Evolutionary conservation across 1,140 invertebrate genomes (phyloP), one percentile per base, ranked within the genome.

Genomic region (Scaptomyza hsui): DNA sequence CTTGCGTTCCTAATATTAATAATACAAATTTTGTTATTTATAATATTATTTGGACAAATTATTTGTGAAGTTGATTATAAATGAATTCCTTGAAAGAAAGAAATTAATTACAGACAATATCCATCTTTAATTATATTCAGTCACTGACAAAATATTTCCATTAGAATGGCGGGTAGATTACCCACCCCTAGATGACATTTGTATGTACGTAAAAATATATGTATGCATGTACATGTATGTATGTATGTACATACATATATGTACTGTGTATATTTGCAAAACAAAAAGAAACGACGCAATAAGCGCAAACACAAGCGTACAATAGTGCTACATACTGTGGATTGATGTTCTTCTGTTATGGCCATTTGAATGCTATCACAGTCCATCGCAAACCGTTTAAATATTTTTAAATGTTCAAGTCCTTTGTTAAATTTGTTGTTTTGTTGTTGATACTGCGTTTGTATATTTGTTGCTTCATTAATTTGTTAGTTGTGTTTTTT

Each of bases 1-100:
- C 91, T 96, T 96, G 72, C 95, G 94, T 48, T 78, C 80, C 90
- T 91, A 47, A 35, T 37, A 56, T 1, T 48, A 42, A 24, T 19
- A 13, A n/a, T 26, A 4, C n/a, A n/a, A n/a, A n/a, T n/a, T 45
- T 21, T 18, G n/a, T 59, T 47, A 13, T 24, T 37, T n/a, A n/a
- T n/a, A n/a, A n/a, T n/a, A n/a, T n/a, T n/a, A n/a, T n/a, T n/a
- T n/a, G n/a, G n/a, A n/a, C n/a, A n/a, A n/a, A n/a, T n/a, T n/a
- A n/a, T n/a, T n/a, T n/a, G n/a, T n/a, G n/a, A n/a, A n/a, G n/a
- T n/a, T n/a, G n/a, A n/a, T n/a, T n/a, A n/a, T n/a, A n/a, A n/a
- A n/a, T n/a, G n/a, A n/a, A n/a, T n/a, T n/a, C n/a, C n/a, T n/a
- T n/a, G n/a, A n/a, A n/a, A n/a, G n/a, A n/a, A n/a, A n/a, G n/a